phyloP scores from a whole-genome alignment of 2,113 vertebrate genomes.

The Crotalus viridis region DNA sequence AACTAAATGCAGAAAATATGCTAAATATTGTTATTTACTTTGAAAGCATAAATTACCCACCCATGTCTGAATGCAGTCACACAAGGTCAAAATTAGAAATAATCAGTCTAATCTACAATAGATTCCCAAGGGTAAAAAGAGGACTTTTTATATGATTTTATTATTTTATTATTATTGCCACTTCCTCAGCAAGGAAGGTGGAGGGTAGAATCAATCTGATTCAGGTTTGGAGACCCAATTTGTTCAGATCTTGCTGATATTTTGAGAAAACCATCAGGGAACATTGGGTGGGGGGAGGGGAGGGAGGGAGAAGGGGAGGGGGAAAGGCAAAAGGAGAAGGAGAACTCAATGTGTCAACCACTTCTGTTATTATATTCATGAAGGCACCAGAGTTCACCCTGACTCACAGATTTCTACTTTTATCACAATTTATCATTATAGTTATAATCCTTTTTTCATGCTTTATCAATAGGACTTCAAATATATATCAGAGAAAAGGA shows the following conservation, averaged over 20 bases:
- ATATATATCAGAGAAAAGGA: not conserved
- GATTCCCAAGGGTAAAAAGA: not conserved
- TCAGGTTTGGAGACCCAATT: not conserved
- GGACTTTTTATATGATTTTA: not conserved
- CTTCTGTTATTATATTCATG: not conserved
- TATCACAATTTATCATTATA: not conserved
- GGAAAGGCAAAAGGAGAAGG: not conserved
- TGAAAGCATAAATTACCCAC: not conserved
- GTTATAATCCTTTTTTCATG: not conserved
- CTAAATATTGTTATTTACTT: not conserved
- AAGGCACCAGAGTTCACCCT: not conserved
- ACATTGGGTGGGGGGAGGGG: not conserved
- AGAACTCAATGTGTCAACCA: not conserved
- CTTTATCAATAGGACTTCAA: not conserved
- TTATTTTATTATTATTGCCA: not conserved
- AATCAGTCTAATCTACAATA: not conserved
- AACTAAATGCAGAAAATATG: not conserved
- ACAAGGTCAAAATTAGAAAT: not conserved
- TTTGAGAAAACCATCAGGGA: not conserved
- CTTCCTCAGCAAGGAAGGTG: not conserved
- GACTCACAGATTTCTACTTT: not conserved
- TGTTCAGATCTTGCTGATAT: not conserved
- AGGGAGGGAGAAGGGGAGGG: not conserved
- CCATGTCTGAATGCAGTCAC: not conserved
- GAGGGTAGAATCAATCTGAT: not conserved